Conservation (phyloP, 2,797 vertebrate genomes). For the Chloroceryle amazona region DNA sequence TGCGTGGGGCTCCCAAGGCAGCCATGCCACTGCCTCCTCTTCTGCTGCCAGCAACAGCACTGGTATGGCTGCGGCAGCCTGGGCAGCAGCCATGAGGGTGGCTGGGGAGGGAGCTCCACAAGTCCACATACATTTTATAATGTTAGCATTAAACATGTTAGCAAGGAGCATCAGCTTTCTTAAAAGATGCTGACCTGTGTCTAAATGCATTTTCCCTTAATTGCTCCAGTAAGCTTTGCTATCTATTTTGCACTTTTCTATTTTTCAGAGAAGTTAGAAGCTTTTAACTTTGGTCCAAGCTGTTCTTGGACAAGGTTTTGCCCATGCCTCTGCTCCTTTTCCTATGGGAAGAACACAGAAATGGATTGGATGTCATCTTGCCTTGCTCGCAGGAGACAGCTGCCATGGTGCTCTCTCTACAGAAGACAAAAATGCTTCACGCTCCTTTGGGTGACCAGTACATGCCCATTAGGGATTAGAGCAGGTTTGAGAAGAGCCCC, state of each 20-base stretch:
- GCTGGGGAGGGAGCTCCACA: fast-evolving
- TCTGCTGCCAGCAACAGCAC: neutral
- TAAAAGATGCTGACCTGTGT: neutral
- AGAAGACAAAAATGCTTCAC: neutral
- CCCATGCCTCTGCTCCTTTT: neutral
- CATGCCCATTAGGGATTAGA: neutral
- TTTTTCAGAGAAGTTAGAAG: neutral
- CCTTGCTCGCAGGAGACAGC: neutral
- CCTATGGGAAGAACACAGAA: neutral
- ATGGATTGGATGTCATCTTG: neutral
- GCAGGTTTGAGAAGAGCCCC: neutral
- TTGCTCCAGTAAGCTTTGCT: neutral
- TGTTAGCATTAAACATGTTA: neutral
- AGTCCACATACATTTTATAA: neutral
- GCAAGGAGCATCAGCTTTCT: neutral
- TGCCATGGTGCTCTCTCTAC: neutral
- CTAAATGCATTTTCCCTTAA: neutral
- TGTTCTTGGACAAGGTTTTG: neutral
- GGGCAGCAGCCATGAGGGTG: fast-evolving
- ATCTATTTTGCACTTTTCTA: neutral
- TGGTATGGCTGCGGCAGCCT: fast-evolving
- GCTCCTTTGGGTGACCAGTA: neutral
- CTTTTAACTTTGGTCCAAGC: neutral
- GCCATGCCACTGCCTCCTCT: neutral
- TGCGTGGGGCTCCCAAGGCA: neutral